phyloP scores from a whole-genome alignment of 2,113 vertebrate genomes.

The Prunella himalayana region DNA sequence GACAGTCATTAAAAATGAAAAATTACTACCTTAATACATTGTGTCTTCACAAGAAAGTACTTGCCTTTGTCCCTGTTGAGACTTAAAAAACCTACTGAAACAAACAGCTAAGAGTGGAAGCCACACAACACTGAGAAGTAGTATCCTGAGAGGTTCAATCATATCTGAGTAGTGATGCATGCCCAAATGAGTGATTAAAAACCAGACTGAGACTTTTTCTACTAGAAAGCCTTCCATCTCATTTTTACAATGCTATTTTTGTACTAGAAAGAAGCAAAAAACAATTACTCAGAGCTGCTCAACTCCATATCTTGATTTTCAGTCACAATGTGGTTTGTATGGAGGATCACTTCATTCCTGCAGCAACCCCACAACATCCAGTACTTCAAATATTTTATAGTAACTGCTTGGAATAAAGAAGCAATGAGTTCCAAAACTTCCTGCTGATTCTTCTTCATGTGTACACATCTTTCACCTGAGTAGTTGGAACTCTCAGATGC shows the following conservation, averaged over 20 bases:
- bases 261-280: not conserved
- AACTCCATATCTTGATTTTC: not conserved
- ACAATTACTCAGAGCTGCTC: not conserved
- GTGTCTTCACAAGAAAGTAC: not conserved
- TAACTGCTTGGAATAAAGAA: not conserved
- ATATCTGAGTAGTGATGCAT: not conserved
- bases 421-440: not conserved
- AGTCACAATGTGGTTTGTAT: not conserved
- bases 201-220: not conserved
- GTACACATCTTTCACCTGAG: not conserved
- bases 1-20: conserved; percentile 42
- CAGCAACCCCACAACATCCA: not conserved
- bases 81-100: not conserved
- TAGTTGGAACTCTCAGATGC: not conserved
- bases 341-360: not conserved
- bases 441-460: not conserved
- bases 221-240: not conserved
- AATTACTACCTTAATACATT: not conserved
- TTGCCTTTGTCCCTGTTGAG: not conserved
- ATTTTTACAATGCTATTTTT: not conserved
- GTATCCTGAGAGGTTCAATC: not conserved
- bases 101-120: not conserved
- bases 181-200: not conserved
- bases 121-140: not conserved
- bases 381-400: not conserved